These are phyloP conservation scores for Andrena fulva DNA, from an alignment of 2,888 invertebrate species.

Conservation along the genomic window DNA sequence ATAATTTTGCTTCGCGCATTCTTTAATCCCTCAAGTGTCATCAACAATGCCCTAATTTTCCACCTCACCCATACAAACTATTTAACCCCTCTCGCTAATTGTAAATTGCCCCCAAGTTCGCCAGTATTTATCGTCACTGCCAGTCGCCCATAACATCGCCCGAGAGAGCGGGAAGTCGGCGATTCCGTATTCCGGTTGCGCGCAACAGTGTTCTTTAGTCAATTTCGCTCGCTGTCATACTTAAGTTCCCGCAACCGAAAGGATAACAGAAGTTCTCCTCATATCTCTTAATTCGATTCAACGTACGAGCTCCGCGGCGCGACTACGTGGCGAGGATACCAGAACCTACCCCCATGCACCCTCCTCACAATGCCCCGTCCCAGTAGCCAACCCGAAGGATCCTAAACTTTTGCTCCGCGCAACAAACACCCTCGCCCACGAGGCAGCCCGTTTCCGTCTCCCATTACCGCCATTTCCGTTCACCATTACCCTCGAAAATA, in stretches of 20 bases:
- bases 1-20: no score
- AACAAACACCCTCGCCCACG: conserved; percentile 26
- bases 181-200: conserved; percentile 41
- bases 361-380: not conserved
- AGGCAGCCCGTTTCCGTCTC: conserved; percentile 6
- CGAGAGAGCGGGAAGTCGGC: not conserved
- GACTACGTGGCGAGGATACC: conserved; percentile 51
- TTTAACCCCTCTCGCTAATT: no score
- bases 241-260: conserved; percentile 33
- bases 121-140: no score
- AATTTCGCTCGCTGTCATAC: conserved; percentile 41
- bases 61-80: no score
- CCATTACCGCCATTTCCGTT: no score
- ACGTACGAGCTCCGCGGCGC: conserved; percentile 41
- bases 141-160: no score
- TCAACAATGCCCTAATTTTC: no score
- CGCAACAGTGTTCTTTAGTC: conserved; percentile 21
- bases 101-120: no score
- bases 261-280: conserved; percentile 54
- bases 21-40: no score
- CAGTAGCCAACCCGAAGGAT: conserved; percentile 9
- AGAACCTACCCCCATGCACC: conserved; percentile 12
- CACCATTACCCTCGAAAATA: not conserved
- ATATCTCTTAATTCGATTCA: conserved; percentile 55
- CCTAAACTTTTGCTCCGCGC: conserved; percentile 23